Evolutionary conservation across 2,113 vertebrate species (phyloP).

Genomic region (Noctilio leporinus): DNA sequence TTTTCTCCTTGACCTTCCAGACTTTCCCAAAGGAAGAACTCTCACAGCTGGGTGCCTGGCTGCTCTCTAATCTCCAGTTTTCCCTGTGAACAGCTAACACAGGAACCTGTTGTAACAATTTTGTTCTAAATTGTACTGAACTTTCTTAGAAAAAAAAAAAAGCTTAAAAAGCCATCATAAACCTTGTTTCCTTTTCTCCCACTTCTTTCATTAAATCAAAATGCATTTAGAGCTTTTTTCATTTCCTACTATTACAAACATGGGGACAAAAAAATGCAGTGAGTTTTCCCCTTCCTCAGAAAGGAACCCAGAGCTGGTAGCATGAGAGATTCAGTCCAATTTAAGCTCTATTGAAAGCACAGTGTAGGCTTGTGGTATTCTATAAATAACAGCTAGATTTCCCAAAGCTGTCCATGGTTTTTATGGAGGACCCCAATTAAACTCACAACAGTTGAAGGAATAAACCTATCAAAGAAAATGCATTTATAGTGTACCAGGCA

Average conservation of each 20-base stretch:
- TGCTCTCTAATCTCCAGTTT: conserved; percentile 39
- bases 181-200: conserved; percentile 11
- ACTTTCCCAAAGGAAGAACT: conserved; percentile 18
- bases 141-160: not conserved
- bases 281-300: not conserved
- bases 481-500: conserved; percentile 21
- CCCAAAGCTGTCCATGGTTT: conserved; percentile 49
- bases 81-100: conserved; percentile 6
- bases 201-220: conserved; percentile 49
- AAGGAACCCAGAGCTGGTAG: conserved; percentile 40
- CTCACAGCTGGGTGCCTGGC: not conserved
- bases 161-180: conserved; percentile 21
- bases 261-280: not conserved
- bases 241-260: conserved; percentile 55
- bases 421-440: conserved; percentile 53
- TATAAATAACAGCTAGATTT: conserved; percentile 51
- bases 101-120: conserved; percentile 16
- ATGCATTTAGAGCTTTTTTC: conserved; percentile 34
- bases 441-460: conserved; percentile 58
- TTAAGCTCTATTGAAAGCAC: conserved; percentile 65
- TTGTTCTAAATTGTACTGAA: conserved; percentile 21
- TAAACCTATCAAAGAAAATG: conserved; percentile 55
- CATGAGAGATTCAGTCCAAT: conserved; percentile 46
- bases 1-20: not conserved
- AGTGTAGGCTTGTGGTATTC: conserved; percentile 40